Conservation (phyloP, 2,797 vertebrate species). For the Gallinago nigripennis region DNA sequence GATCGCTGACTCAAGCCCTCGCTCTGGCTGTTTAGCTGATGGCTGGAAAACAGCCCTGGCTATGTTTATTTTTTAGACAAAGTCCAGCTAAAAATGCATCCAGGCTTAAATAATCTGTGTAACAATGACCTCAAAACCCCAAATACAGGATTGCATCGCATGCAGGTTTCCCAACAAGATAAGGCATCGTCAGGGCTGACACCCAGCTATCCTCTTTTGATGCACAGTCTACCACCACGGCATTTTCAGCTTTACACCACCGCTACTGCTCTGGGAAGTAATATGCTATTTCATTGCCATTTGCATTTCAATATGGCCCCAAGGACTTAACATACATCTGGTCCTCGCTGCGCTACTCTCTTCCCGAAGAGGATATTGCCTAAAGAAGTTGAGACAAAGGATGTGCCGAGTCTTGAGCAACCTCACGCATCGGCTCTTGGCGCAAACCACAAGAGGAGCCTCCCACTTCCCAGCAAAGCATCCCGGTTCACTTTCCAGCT, state of each 20-base stretch:
- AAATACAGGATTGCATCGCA: constrained; percentile 38
- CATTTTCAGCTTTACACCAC: background rate
- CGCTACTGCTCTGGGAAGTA: background rate
- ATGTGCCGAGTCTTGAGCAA: background rate
- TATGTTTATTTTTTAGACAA: constrained; percentile 74
- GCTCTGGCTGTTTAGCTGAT: constrained; percentile 38
- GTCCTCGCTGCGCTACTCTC: background rate
- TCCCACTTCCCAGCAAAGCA: background rate
- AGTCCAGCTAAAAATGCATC: constrained; percentile 73
- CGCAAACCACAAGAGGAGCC: fast-evolving
- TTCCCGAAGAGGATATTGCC: background rate
- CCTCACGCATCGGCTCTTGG: fast-evolving
- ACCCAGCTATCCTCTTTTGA: background rate
- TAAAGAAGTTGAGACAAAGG: constrained; percentile 23
- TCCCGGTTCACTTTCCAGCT: background rate
- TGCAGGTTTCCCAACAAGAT: constrained; percentile 33
- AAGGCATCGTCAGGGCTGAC: constrained; percentile 3
- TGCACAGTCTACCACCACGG: background rate
- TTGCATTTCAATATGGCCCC: constrained; percentile 54
- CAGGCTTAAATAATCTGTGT: constrained; percentile 66
- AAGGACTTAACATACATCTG: constrained; percentile 49
- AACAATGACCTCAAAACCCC: constrained; percentile 68
- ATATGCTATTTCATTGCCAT: constrained; percentile 12
- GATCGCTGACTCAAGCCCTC: constrained; percentile 65
- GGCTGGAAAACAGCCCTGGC: constrained; percentile 60